phyloP scores from a whole-genome alignment of 2,113 vertebrate species.

The Lathamus discolor region DNA sequence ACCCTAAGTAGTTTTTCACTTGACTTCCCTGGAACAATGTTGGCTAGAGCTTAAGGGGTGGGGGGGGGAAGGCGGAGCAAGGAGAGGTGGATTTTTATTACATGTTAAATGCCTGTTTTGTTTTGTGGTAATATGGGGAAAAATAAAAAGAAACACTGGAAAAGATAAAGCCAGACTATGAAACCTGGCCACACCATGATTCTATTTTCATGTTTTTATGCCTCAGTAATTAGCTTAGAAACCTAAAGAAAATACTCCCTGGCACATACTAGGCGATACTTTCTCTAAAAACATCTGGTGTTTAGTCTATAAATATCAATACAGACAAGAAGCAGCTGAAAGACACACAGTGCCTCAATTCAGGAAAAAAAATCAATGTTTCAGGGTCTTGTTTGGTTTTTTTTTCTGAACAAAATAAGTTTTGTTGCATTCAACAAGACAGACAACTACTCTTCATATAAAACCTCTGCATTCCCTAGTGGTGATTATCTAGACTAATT shows the following conservation, averaged over 20 bases:
- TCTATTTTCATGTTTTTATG: not conserved
- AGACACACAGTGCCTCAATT: not conserved
- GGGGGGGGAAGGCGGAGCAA: not conserved
- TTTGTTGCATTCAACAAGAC: not conserved
- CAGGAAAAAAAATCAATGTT: not conserved
- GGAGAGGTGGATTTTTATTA: not conserved
- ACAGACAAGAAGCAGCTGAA: not conserved
- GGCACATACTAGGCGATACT: not conserved
- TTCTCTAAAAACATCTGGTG: not conserved
- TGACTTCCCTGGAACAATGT: not conserved
- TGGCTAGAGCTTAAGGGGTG: not conserved
- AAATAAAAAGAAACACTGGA: not conserved
- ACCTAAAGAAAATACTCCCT: not conserved
- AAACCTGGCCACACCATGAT: not conserved
- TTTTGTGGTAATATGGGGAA: not conserved
- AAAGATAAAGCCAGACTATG: not conserved
- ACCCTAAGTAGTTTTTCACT: not conserved
- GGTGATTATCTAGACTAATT: not conserved
- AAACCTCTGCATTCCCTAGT: not conserved
- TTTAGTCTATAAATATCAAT: not conserved
- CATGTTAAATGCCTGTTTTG: not conserved
- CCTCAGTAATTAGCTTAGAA: not conserved
- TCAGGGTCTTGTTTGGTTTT: not conserved
- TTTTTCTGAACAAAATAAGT: not conserved
- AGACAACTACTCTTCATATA: not conserved